Conservation (phyloP, 92 coral and sea anemone genomes). For the Galaxea fascicularis region DNA sequence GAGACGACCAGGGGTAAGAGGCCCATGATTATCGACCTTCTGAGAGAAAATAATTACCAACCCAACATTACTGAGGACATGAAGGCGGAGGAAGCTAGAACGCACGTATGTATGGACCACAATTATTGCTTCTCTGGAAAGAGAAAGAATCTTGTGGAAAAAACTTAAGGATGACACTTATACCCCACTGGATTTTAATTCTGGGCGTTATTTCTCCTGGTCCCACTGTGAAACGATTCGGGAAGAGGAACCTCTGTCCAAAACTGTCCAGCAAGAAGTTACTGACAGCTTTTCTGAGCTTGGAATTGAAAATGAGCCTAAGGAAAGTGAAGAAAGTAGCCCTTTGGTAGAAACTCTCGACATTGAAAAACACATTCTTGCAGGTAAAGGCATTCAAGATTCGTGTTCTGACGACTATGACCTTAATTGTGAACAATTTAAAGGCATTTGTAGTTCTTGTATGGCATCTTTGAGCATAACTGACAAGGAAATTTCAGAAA, state of each 20-base stretch:
- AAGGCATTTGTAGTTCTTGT: not conserved
- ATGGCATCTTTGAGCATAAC: not conserved
- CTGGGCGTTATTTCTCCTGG: no score
- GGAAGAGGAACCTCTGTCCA: not conserved
- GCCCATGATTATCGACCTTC: no score
- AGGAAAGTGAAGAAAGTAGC: no score
- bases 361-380: not conserved
- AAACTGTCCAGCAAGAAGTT: not conserved
- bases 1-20: no score
- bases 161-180: no score
- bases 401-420: slow-evolving; percentile 1
- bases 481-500: slow-evolving; percentile 1
- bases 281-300: no score
- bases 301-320: no score
- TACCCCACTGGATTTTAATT: no score
- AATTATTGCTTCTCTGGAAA: not conserved
- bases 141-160: not conserved
- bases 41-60: no score
- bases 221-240: not conserved
- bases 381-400: not conserved
- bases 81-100: no score
- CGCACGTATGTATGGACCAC: not conserved
- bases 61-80: no score
- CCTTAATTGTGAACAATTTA: not conserved
- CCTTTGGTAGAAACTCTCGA: not conserved